Percentiles rank a stretch among this genome's conserved stretches.
These are phyloP conservation scores for Embiotoca jacksoni DNA, from an alignment of 2,113 vertebrate species.

Conservation along the genomic window DNA sequence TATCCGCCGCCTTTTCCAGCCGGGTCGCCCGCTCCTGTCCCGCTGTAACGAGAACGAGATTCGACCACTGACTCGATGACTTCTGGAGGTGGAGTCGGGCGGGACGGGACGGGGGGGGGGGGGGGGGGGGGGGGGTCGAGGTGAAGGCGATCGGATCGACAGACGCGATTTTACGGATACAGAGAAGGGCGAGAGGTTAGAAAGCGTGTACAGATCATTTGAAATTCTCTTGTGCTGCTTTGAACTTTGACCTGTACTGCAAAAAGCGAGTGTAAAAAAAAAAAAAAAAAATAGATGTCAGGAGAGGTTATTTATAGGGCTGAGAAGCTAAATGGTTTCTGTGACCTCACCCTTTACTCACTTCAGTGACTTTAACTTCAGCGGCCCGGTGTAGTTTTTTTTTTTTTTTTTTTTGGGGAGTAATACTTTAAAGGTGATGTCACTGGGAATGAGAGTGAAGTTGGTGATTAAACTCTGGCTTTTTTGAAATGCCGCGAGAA, in stretches of 20 bases:
- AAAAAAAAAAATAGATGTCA: background rate
- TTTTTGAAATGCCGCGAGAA: constrained; percentile 16
- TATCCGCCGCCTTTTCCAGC: constrained; percentile 49
- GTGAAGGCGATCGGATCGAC: constrained; percentile 42
- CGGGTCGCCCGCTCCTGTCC: constrained; percentile 52
- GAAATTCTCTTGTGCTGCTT: constrained; percentile 5
- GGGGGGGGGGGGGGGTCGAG: no score
- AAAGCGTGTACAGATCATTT: background rate
- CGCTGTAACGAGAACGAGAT: constrained; percentile 20
- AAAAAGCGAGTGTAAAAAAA: background rate
- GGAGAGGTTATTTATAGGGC: background rate
- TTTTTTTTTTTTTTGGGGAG: constrained; percentile 4
- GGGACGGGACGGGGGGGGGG: constrained; percentile 13
- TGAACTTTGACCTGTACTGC: background rate
- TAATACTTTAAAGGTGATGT: constrained; percentile 46
- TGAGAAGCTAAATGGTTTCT: background rate
- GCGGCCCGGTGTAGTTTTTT: constrained; percentile 5
- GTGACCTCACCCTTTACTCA: constrained; percentile 19
- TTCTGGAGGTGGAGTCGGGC: constrained; percentile 36
- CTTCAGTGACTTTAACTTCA: constrained; percentile 3
- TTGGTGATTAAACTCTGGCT: constrained; percentile 24
- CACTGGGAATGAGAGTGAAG: constrained; percentile 30
- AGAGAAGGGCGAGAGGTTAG: constrained; percentile 12
- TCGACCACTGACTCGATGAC: constrained; percentile 60
- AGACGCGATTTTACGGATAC: constrained; percentile 18